Conservation (phyloP, 2,113 vertebrate genomes). For the Nematolebias whitei region DNA sequence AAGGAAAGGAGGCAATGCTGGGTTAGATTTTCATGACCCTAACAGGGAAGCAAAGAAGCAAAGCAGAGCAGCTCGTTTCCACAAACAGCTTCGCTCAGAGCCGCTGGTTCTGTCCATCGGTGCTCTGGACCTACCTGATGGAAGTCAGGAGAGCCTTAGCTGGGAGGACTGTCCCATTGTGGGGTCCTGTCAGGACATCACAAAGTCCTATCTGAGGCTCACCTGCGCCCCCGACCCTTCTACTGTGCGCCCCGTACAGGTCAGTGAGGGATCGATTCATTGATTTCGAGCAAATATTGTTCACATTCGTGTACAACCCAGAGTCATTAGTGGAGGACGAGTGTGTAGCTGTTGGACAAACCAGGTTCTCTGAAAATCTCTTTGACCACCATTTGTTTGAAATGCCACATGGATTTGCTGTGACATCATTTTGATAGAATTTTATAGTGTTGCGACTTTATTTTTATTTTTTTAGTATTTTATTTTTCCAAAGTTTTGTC, state of each 20-base stretch:
- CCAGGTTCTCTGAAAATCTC: too few species aligned
- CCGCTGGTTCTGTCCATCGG: conserved; percentile 89
- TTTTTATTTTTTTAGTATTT: too few species aligned
- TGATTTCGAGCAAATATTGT: too few species aligned
- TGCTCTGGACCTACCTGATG: conserved; percentile 75
- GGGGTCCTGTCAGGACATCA: conserved; percentile 89
- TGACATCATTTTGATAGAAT: too few species aligned
- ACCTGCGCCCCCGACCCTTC: conserved; percentile 90
- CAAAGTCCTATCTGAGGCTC: conserved; percentile 89
- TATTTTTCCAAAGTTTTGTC: too few species aligned
- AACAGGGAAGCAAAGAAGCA: conserved; percentile 91
- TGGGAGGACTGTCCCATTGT: conserved; percentile 93
- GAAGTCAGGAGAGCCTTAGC: conserved; percentile 83
- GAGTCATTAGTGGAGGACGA: too few species aligned
- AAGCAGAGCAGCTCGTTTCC: conserved; percentile 88
- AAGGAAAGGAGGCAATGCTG: conserved; percentile 81
- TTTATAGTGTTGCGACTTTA: too few species aligned
- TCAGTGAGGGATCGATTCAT: conserved; percentile 72
- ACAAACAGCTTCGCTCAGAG: conserved; percentile 88
- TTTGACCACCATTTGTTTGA: too few species aligned
- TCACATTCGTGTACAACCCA: too few species aligned
- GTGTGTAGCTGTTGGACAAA: too few species aligned
- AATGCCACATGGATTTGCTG: too few species aligned
- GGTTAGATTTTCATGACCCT: conserved; percentile 88
- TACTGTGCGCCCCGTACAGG: conserved; percentile 87